Base-by-base conservation (phyloP, 2,888 invertebrate genomes). In the Drosophila prolongata region DNA sequence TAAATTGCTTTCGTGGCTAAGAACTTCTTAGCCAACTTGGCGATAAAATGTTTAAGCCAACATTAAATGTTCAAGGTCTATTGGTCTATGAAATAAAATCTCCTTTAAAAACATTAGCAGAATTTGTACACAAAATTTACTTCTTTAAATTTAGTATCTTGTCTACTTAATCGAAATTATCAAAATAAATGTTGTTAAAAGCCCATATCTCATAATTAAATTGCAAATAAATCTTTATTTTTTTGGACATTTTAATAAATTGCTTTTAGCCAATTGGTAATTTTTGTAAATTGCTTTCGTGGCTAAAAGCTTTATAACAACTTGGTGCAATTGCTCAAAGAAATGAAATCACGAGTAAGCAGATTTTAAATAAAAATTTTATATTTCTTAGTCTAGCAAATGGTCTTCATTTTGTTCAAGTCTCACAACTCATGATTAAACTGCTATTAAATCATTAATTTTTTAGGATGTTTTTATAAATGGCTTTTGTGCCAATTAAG, bases 401-500 rank as follows among this genome's bases (percentile, higher is more conserved):
- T 30, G 16, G 16, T 4, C 2, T 10, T 5, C 16, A 10, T 16
- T 8, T 6, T 11, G 42, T 16, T 42, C 5, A 42, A 42, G 42
- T 16, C 16, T 3, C 61, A 77, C 58, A 83, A 82, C 56, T 77
- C 61, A 55, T 77, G 75, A 79, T 79, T 87, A 77, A 65, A 77
- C 81, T 82, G 69, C 66, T 72, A 79, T 82, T 82, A 85, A 77
- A 74, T 79, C 71, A 64, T 5, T 6, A 6, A n/a, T 44, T 13
- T 30, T n/a, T n/a, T n/a, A n/a, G n/a, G n/a, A n/a, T n/a, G 0
- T 24, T 24, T 3, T 24, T 24, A 24, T 24, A 24, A 24, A 24
- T 24, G 3, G 24, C 24, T 24, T 24, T 24, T 24, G 24, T 4
- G 24, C 4, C 24, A 24, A 24, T 24, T 24, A 24, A 24, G 24